Evolutionary conservation across 2,113 vertebrate genomes (phyloP).

Genomic region (Leucoraja erinaceus): DNA sequence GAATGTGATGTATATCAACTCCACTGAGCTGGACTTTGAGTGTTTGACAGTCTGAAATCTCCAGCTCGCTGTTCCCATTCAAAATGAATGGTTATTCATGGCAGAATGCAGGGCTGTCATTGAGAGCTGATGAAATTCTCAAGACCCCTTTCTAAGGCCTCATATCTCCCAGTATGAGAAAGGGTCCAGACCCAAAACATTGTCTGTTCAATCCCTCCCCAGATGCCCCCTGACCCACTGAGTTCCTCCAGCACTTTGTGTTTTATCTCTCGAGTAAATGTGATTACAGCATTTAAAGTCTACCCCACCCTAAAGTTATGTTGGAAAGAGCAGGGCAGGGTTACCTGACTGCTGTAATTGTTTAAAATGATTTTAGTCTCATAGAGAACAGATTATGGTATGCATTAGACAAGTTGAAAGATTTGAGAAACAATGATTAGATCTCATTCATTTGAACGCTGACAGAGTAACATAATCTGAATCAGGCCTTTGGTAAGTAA

Average conservation of each 20-base stretch:
- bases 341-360: background rate
- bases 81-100: background rate
- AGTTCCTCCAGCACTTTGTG: no score
- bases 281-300: background rate
- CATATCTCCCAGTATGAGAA: background rate
- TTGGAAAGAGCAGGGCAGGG: background rate
- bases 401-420: background rate
- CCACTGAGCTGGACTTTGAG: background rate
- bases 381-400: background rate
- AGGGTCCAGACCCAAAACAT: no score
- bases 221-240: no score
- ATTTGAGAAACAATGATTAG: background rate
- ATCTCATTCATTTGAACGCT: background rate
- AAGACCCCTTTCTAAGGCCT: background rate
- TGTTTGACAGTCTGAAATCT: background rate
- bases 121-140: background rate
- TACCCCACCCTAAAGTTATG: background rate
- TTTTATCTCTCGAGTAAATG: background rate
- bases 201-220: no score
- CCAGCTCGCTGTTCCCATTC: background rate
- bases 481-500: background rate
- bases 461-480: background rate
- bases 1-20: background rate
- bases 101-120: background rate
- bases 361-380: background rate